phyloP scores from a whole-genome alignment of 1,140 invertebrate genomes.

The Nephila pilipes region DNA sequence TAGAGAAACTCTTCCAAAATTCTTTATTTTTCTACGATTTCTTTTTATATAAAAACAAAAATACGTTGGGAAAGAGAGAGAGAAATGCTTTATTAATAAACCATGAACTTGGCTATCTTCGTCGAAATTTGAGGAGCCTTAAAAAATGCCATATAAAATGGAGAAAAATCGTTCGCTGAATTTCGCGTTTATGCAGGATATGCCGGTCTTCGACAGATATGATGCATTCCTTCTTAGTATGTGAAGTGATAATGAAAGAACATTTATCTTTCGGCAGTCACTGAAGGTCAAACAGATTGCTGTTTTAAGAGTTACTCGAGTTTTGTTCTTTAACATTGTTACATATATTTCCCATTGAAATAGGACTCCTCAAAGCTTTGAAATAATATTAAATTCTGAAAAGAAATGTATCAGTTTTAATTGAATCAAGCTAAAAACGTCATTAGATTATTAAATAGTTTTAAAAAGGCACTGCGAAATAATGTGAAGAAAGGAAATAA shows the following conservation, averaged over 20 bases:
- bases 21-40: not conserved
- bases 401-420: too few species aligned
- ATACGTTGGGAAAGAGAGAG: not conserved
- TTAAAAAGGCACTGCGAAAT: too few species aligned
- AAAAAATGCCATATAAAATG: conserved; percentile 41
- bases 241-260: conserved; percentile 31
- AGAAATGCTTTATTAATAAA: conserved; percentile 20
- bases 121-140: not conserved
- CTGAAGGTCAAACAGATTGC: conserved; percentile 27
- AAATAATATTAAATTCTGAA: too few species aligned
- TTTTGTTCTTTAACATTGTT: too few species aligned
- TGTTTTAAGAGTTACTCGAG: not conserved
- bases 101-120: conserved; percentile 22
- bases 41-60: not conserved
- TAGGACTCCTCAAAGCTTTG: too few species aligned
- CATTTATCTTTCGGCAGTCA: conserved; percentile 29
- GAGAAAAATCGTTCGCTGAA: conserved; percentile 18
- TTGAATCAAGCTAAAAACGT: too few species aligned
- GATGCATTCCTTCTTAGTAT: conserved; percentile 36
- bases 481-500: too few species aligned
- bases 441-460: too few species aligned
- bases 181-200: conserved; percentile 31
- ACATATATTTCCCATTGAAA: too few species aligned
- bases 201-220: conserved; percentile 17
- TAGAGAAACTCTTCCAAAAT: not conserved